Conservation (phyloP, 2,888 invertebrate species). For the Strigamia transsilvanica region DNA sequence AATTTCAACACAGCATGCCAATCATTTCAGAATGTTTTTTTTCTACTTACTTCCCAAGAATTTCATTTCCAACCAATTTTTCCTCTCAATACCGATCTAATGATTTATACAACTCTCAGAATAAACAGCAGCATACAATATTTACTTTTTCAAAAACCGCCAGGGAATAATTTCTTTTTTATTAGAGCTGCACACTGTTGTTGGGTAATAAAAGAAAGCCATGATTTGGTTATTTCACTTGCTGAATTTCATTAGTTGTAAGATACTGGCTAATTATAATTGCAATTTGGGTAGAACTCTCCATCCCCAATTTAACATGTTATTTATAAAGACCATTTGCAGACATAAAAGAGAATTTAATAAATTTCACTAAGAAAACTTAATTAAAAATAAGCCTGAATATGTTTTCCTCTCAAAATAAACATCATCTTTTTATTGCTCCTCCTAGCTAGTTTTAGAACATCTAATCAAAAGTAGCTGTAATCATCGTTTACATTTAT, state of each 20-base stretch:
- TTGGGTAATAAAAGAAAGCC: neutral
- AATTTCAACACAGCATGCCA: neutral
- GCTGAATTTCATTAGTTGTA: neutral
- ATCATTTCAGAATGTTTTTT: neutral
- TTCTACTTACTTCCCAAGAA: neutral
- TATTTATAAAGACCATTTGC: neutral
- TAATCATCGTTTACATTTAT: no score
- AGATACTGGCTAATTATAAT: slow-evolving; percentile 9
- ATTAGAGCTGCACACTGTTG: neutral
- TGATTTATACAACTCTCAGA: no score
- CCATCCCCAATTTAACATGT: neutral
- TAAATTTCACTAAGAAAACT: neutral
- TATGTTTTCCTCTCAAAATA: slow-evolving; percentile 1
- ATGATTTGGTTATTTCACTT: neutral
- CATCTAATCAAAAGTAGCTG: neutral
- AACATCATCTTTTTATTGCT: neutral
- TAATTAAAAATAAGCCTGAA: neutral
- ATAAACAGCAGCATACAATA: neutral
- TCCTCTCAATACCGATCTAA: no score
- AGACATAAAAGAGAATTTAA: neutral
- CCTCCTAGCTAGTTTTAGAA: neutral
- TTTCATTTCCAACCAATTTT: no score
- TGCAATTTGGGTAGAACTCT: neutral
- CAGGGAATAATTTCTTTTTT: neutral
- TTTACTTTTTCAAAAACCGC: neutral